Base-by-base conservation (phyloP, 1,140 invertebrate species). In the Pseudomyrmex gracilis region DNA sequence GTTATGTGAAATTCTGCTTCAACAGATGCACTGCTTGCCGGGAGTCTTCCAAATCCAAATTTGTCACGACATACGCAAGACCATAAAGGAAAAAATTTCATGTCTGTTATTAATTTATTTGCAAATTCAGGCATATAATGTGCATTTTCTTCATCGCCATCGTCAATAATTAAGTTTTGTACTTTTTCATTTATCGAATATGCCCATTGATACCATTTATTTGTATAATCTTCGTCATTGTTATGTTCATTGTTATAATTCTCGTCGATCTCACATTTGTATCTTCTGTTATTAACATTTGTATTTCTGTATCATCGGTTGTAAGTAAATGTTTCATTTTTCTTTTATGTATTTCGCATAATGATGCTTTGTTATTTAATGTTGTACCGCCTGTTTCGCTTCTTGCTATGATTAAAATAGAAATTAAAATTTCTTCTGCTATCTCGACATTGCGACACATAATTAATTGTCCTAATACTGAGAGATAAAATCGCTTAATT, bases 391-490 rank as follows among this genome's bases (percentile, higher is more conserved):
- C 49, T 2, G 67, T 70, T 70, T 70, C 15, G 34, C 67, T 53
- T 8, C 49, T 53, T n/a, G 49, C 15, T n/a, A 70, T 70, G 24
- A 70, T 5, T 70, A 70, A 70, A 34, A 70, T 55, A 8, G 3
- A 45, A 24, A 13, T 70, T 34, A 55, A 70, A 47, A 70, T 70
- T 70, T 70, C 49, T 51, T 55, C 67, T 8, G 49, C 49, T 2
- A 12, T 70, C 34, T 70, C 22, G 9, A 70, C 4, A n/a, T 55
- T 70, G 13, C 67, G 22, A 55, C 15, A 70, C 8, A 70, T n/a
- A 70, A 70, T 70, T n/a, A 68, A 68, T 68, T 68, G 49, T n/a
- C 67, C 22, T n/a, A 70, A 17, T 2, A 70, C 24, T n/a, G n/a
- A 53, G 24, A 53, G 53, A 55, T 51, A 70, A 55, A 70, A 70